phyloP scores from a whole-genome alignment of 2,888 invertebrate genomes.

The Serripes groenlandicus region DNA sequence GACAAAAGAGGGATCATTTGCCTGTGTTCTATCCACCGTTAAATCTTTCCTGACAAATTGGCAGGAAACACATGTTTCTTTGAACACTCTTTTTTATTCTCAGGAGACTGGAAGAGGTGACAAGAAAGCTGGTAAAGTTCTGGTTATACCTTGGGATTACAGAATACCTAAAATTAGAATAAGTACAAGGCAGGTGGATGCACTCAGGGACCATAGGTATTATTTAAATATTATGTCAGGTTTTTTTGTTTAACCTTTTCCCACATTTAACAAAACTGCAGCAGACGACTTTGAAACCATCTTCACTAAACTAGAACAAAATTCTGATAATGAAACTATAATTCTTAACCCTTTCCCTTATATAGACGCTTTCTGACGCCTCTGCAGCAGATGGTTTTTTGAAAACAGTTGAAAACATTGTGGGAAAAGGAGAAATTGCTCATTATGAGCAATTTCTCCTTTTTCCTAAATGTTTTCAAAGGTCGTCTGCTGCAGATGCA shows the following conservation, averaged over 20 bases:
- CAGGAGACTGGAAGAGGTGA: slow-evolving; percentile 69
- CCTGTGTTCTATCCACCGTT: too few species aligned
- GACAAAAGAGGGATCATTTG: too few species aligned
- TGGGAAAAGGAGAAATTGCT: neutral
- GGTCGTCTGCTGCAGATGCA: neutral
- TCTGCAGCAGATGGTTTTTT: too few species aligned
- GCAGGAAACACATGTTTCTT: too few species aligned
- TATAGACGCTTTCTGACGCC: too few species aligned
- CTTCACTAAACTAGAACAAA: too few species aligned
- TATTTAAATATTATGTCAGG: too few species aligned
- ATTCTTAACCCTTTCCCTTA: too few species aligned
- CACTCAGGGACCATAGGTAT: slow-evolving; percentile 82
- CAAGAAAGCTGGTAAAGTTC: slow-evolving; percentile 77
- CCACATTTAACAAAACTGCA: too few species aligned
- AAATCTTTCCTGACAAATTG: neutral
- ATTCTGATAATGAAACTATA: too few species aligned
- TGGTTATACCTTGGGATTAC: slow-evolving; percentile 84
- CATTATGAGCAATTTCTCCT: neutral
- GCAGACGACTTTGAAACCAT: too few species aligned
- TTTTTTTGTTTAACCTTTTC: too few species aligned
- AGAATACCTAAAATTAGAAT: slow-evolving; percentile 85
- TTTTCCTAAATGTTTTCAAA: neutral
- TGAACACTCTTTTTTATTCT: neutral
- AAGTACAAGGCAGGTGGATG: slow-evolving; percentile 80
- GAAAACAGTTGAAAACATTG: neutral